These are phyloP conservation scores for Papilio machaon DNA, from an alignment of 1,140 invertebrate genomes.

Conservation along the genomic window DNA sequence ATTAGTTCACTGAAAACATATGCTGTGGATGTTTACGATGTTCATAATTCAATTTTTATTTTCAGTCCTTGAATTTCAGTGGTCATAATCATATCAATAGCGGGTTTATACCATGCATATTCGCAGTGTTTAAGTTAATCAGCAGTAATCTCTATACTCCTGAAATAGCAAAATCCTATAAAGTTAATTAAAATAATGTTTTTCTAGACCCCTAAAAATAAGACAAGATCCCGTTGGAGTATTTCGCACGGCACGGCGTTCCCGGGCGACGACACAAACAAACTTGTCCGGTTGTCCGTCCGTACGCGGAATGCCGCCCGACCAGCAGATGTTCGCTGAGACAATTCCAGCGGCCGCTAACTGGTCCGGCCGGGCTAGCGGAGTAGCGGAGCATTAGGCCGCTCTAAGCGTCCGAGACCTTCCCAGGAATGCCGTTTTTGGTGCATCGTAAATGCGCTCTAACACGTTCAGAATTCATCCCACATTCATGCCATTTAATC, in stretches of 20 bases:
- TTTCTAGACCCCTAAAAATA: not conserved
- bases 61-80: too few species aligned
- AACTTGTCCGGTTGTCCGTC: slow-evolving; percentile 39
- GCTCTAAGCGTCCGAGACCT: slow-evolving; percentile 17
- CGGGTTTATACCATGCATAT: too few species aligned
- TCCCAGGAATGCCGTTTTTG: slow-evolving; percentile 20
- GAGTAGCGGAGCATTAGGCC: slow-evolving; percentile 15
- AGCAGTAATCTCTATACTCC: not conserved
- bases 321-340: slow-evolving; percentile 46
- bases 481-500: not conserved
- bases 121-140: not conserved
- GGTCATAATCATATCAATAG: too few species aligned
- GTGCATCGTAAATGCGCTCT: slow-evolving; percentile 1
- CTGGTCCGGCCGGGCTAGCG: not conserved
- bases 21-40: not conserved
- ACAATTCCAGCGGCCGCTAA: slow-evolving; percentile 34
- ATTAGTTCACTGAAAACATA: not conserved
- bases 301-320: slow-evolving; percentile 46
- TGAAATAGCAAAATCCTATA: not conserved
- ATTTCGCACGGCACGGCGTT: not conserved
- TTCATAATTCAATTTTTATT: too few species aligned
- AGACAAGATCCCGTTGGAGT: not conserved
- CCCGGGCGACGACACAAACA: slow-evolving; percentile 5
- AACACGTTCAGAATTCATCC: not conserved
- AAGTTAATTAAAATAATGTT: not conserved